Percentiles rank a stretch among this genome's conserved stretches.
These are phyloP conservation scores for Glyptemys insculpta DNA, from an alignment of 2,797 vertebrate genomes.

Conservation along the genomic window DNA sequence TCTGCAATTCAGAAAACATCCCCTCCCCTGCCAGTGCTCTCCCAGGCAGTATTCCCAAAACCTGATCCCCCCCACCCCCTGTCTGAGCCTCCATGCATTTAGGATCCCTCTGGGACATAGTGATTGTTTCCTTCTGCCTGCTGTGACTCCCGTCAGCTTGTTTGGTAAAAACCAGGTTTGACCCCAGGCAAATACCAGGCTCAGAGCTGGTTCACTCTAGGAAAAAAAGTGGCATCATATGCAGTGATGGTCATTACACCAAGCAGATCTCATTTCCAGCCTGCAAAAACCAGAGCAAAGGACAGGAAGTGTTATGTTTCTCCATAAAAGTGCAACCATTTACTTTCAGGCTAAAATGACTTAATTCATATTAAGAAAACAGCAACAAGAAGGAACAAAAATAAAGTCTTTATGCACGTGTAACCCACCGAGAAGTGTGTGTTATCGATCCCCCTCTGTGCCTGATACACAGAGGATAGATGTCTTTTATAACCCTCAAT, in stretches of 20 bases:
- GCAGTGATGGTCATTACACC: background rate
- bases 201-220: background rate
- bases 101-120: constrained; percentile 30
- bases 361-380: background rate
- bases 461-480: background rate
- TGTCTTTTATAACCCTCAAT: background rate
- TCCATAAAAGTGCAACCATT: background rate
- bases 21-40: constrained; percentile 47
- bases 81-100: constrained; percentile 54
- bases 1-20: constrained; percentile 1
- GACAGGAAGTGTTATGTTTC: background rate
- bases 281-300: background rate
- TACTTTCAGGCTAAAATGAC: background rate
- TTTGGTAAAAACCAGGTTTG: constrained; percentile 40
- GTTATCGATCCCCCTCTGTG: fast-evolving
- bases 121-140: constrained; percentile 66
- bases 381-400: background rate
- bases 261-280: background rate
- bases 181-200: background rate
- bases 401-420: fast-evolving
- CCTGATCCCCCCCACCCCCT: constrained; percentile 15
- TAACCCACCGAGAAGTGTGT: background rate
- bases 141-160: background rate
- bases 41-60: constrained; percentile 62
- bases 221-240: background rate